A percentile compares a stretch with the other conserved stretches of the same genome.
phyloP scores from a whole-genome alignment of 53 echinoderm and acorn worm species.

The Pentamera pediparva region DNA sequence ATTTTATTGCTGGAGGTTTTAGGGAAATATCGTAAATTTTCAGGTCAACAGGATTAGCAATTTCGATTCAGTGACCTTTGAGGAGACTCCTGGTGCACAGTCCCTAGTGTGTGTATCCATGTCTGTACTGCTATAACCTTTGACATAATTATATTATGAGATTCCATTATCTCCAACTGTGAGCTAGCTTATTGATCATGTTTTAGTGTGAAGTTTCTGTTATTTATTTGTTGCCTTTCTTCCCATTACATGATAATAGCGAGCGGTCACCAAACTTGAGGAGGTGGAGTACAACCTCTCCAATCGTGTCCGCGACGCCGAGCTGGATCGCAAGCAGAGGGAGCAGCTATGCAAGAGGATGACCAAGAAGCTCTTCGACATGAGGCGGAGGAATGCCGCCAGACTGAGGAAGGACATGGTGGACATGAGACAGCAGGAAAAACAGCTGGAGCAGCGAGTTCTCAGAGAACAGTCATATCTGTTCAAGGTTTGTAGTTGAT shows the following conservation, averaged over 20 bases:
- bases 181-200: too few species aligned
- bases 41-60: too few species aligned
- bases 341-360: constrained; percentile 65
- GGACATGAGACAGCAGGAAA: constrained; percentile 55
- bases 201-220: background rate
- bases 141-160: too few species aligned
- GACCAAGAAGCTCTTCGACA: constrained; percentile 60
- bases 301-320: constrained; percentile 71
- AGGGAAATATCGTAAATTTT: too few species aligned
- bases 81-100: too few species aligned
- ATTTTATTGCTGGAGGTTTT: too few species aligned
- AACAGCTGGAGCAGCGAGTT: constrained; percentile 75
- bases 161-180: too few species aligned
- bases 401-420: constrained; percentile 78
- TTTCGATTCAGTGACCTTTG: too few species aligned
- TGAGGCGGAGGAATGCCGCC: constrained; percentile 63
- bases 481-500: constrained; percentile 59
- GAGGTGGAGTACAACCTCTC: constrained; percentile 89
- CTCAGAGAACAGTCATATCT: constrained; percentile 79
- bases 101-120: too few species aligned
- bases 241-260: constrained; percentile 29
- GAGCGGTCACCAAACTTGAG: constrained; percentile 76
- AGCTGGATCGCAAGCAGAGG: constrained; percentile 70
- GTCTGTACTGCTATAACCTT: too few species aligned
- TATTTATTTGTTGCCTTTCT: background rate